These are phyloP conservation scores for Nomada ferruginata DNA, from an alignment of 2,888 invertebrate genomes.

Conservation along the genomic window DNA sequence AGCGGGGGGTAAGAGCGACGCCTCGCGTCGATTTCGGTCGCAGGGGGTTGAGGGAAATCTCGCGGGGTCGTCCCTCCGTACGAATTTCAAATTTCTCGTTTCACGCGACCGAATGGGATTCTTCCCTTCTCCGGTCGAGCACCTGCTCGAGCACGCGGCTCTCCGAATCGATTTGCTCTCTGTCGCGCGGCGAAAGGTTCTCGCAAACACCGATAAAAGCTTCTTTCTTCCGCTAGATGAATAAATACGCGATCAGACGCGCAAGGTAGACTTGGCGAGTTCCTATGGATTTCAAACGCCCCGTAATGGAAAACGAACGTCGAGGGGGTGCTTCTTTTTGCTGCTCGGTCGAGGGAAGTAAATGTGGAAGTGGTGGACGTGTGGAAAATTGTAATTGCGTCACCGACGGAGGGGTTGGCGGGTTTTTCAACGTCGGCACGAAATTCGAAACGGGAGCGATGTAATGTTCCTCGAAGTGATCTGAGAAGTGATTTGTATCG, in stretches of 20 bases:
- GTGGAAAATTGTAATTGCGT: neutral
- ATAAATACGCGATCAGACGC: slow-evolving; percentile 30
- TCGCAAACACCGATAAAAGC: slow-evolving; percentile 54
- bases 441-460: no score
- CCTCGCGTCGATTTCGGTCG: slow-evolving; percentile 61
- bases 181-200: slow-evolving; percentile 51
- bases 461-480: no score
- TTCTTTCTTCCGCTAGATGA: slow-evolving; percentile 43
- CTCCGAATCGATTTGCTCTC: slow-evolving; percentile 66
- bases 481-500: no score
- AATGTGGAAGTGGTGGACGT: neutral
- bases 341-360: neutral
- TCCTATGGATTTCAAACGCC: slow-evolving; percentile 2
- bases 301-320: slow-evolving; percentile 25
- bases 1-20: slow-evolving; percentile 30
- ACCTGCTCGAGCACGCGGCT: slow-evolving; percentile 58
- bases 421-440: no score
- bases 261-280: neutral
- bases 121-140: slow-evolving; percentile 62
- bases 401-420: neutral
- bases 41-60: slow-evolving; percentile 51
- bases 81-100: slow-evolving; percentile 73
- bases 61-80: slow-evolving; percentile 56
- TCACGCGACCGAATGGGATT: slow-evolving; percentile 69
- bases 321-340: neutral